Conservation (phyloP, 2,888 invertebrate species). For the Chironomus riparius region DNA sequence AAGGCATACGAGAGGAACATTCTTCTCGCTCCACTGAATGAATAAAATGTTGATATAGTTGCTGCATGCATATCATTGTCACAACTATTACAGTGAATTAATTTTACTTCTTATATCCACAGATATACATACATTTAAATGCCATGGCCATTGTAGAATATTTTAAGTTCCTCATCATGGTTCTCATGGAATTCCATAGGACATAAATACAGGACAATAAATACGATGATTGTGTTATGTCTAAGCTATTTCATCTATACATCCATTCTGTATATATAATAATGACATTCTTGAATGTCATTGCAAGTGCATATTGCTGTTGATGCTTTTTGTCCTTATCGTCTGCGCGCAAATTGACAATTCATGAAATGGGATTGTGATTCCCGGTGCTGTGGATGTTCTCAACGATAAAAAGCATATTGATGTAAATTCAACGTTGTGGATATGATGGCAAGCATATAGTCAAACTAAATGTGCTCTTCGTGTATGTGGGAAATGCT, state of each 20-base stretch:
- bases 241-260: not conserved
- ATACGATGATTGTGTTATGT: not conserved
- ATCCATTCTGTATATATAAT: not conserved
- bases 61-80: conserved; percentile 8
- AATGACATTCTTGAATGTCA: not conserved
- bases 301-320: not conserved
- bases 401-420: not conserved
- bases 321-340: not conserved
- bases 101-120: not conserved
- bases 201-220: not conserved
- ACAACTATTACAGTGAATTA: conserved; percentile 10
- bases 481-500: not conserved
- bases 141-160: not conserved
- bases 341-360: conserved; percentile 1
- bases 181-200: not conserved
- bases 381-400: not conserved
- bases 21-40: not conserved
- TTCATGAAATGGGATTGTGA: conserved; percentile 12
- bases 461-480: not conserved
- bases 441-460: not conserved
- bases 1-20: not conserved
- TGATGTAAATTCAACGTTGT: not conserved
- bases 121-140: not conserved
- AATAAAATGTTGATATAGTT: not conserved
- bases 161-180: not conserved